Conservation (phyloP, 2,113 vertebrate genomes). For the Syngnathus typhle region DNA sequence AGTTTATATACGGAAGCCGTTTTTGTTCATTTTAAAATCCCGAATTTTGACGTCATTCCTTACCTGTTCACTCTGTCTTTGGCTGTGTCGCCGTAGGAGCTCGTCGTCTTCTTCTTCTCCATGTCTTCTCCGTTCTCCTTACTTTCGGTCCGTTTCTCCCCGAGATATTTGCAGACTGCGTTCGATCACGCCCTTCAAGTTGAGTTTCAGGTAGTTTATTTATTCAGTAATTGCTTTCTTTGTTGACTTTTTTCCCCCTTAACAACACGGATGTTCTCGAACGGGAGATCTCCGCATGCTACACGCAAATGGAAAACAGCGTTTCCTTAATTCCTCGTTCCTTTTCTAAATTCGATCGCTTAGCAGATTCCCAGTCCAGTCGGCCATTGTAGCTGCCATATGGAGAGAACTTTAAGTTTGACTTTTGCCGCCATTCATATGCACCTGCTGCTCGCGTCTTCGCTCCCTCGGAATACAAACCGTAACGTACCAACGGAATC, state of each 20-base stretch:
- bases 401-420: conserved; percentile 12
- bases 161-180: neutral
- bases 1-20: too few species aligned
- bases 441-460: conserved; percentile 45
- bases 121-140: conserved; percentile 23
- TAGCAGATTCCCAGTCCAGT: neutral
- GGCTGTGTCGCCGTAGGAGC: conserved; percentile 31
- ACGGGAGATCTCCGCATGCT: neutral
- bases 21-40: too few species aligned
- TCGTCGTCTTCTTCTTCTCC: conserved; percentile 39
- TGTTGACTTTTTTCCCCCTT: neutral
- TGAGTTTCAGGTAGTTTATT: neutral
- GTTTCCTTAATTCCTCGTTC: neutral
- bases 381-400: neutral
- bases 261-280: neutral
- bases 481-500: neutral
- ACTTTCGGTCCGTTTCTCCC: neutral
- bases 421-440: conserved; percentile 36
- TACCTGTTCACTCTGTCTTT: conserved; percentile 62
- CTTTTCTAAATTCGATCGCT: neutral
- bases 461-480: neutral
- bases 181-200: neutral
- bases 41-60: neutral
- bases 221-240: neutral
- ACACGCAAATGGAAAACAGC: neutral